Evolutionary conservation across 2,113 vertebrate genomes (phyloP), one percentile per base, ranked within the genome.

Genomic region (Megaceryle maxima): DNA sequence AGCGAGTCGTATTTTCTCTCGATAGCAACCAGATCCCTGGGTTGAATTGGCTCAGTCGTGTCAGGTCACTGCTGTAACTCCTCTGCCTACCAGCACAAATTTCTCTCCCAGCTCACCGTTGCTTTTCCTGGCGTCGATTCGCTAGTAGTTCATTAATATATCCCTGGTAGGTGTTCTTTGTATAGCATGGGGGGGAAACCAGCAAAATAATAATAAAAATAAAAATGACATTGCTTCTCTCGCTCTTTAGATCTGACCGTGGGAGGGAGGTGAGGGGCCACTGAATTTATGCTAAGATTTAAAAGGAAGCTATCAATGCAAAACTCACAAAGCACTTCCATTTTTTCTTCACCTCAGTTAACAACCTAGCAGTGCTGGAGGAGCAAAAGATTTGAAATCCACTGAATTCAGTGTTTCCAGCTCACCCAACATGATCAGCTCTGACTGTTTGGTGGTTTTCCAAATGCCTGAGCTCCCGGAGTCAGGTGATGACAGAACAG

Each of bases 61-160:
- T 62, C 90, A 62, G 95, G 94, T 96, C 94, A 89, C 24, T 33
- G 75, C 92, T 63, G 55, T 19, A 83, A 24, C 59, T 68, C 82
- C 68, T 39, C 69, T 74, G 84, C 91, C 90, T 76, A 68, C 94
- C 92, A 86, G 93, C 94, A 92, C 87, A 77, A 70, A 83, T 91
- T 94, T 96, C 92, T 93, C 33, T 35, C 28, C 63, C 28, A 31
- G 74, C 74, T 83, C 39, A 6, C 73, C 60, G 33, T 50, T 84
- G 90, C 83, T 94, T 82, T 55, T 76, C 69, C 53, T 76, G 74
- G 83, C 69, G 26, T 26, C 62, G 80, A 89, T 88, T 83, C 84
- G 94, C 90, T 87, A 89, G 55, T 92, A 91, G 92, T 93, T 95
- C 94, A 76, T 87, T 73, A 96, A 62, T 91, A 84, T 50, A 53